phyloP scores from a whole-genome alignment of 2,888 invertebrate genomes.

The Perizoma affinitatum region DNA sequence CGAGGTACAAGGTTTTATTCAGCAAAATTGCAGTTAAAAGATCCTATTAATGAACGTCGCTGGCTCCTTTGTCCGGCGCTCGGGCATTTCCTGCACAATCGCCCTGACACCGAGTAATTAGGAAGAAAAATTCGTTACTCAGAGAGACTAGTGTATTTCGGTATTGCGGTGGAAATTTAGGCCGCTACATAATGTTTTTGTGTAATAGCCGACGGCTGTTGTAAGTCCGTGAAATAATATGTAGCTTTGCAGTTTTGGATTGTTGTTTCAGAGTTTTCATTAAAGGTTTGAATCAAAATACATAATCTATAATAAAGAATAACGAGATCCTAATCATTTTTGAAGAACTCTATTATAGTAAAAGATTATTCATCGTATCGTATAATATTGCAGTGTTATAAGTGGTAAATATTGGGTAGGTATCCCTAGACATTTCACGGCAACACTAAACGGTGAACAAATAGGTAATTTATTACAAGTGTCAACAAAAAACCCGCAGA shows the following conservation, averaged over 20 bases:
- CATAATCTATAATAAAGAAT: too few relatives aligned
- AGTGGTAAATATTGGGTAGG: background rate
- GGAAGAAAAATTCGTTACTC: constrained; percentile 80
- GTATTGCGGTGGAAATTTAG: constrained; percentile 49
- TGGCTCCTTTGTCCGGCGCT: constrained; percentile 72
- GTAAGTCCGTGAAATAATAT: constrained; percentile 8
- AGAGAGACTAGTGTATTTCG: constrained; percentile 66
- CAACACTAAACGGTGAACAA: constrained; percentile 31
- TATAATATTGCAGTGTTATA: too few relatives aligned
- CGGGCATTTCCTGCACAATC: constrained; percentile 80
- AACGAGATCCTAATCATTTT: too few relatives aligned
- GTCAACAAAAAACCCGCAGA: constrained; percentile 35
- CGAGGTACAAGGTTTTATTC: constrained; percentile 73
- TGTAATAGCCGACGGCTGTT: constrained; percentile 1
- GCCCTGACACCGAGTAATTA: constrained; percentile 82
- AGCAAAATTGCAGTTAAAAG: constrained; percentile 81
- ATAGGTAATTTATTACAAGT: constrained; percentile 36
- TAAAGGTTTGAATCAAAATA: too few relatives aligned
- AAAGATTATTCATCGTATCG: too few relatives aligned
- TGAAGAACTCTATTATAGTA: too few relatives aligned
- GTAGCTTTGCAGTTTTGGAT: background rate
- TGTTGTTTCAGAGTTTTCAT: too few relatives aligned
- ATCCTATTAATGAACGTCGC: constrained; percentile 83
- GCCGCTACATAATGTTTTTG: constrained; percentile 11
- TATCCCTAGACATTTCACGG: constrained; percentile 17